phyloP scores from a whole-genome alignment of 2,797 vertebrate genomes.

The Uromys caudimaculatus region DNA sequence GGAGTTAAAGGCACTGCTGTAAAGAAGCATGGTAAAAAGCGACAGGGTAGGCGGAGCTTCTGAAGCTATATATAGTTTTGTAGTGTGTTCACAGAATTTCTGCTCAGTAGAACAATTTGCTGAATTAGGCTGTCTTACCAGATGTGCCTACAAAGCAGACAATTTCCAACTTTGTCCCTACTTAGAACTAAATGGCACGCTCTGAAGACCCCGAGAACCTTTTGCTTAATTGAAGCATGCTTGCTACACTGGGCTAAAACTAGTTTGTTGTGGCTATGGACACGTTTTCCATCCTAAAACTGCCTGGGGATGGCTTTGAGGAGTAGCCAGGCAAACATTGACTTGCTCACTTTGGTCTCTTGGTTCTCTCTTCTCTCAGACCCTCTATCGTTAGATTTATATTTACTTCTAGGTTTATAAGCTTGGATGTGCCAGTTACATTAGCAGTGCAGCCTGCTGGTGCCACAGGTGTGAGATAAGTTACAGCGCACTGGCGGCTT shows the following conservation, averaged over 20 bases:
- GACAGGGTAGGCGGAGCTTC: neutral
- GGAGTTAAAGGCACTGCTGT: neutral
- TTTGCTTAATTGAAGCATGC: neutral
- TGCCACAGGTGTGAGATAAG: neutral
- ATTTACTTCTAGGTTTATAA: slow-evolving; percentile 3
- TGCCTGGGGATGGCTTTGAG: neutral
- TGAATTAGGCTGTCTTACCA: neutral
- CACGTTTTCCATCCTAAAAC: neutral
- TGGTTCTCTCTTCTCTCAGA: neutral
- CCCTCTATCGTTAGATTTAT: neutral
- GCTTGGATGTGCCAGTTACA: neutral
- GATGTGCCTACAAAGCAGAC: neutral
- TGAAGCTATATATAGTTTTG: neutral
- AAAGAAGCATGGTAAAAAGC: neutral
- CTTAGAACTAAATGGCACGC: neutral
- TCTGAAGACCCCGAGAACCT: neutral
- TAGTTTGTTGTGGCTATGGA: neutral
- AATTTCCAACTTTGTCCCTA: neutral
- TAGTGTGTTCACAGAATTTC: neutral
- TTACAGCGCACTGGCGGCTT: neutral
- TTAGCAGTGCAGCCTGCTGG: neutral
- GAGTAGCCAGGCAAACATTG: neutral
- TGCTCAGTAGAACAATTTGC: neutral
- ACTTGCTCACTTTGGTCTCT: neutral
- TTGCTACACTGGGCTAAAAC: neutral